These are phyloP conservation scores for Schlechtendalia chinensis DNA, from an alignment of 1,140 invertebrate species.

Conservation along the genomic window DNA sequence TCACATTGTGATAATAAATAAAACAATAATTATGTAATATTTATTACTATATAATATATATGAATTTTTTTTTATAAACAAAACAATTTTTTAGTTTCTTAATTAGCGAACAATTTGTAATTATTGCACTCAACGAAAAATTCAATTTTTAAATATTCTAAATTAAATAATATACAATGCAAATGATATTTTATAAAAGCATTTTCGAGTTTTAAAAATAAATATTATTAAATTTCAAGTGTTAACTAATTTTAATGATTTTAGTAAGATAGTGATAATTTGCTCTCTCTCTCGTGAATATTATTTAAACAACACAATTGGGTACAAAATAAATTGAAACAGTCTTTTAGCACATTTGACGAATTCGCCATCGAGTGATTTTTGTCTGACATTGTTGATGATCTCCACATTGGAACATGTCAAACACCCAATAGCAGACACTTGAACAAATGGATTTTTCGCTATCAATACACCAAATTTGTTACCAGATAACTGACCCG, in stretches of 20 bases:
- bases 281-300: not conserved
- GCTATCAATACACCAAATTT: slow-evolving; percentile 33
- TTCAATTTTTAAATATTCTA: not conserved
- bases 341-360: slow-evolving; percentile 44
- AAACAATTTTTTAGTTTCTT: slow-evolving; percentile 24
- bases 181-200: slow-evolving; percentile 4
- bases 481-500: slow-evolving; percentile 10
- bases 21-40: not conserved
- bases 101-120: not conserved
- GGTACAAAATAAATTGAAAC: slow-evolving; percentile 47
- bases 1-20: slow-evolving; percentile 60
- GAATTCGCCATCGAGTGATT: slow-evolving; percentile 37
- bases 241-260: slow-evolving; percentile 10
- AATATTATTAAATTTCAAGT: not conserved
- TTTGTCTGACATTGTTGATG: slow-evolving; percentile 29
- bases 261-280: slow-evolving; percentile 11
- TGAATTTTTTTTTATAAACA: not conserved
- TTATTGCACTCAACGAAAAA: slow-evolving; percentile 16
- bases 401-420: slow-evolving; percentile 15
- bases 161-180: slow-evolving; percentile 22
- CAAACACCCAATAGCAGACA: slow-evolving; percentile 20
- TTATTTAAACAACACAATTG: slow-evolving; percentile 44
- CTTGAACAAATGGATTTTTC: slow-evolving; percentile 12
- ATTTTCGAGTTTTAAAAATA: slow-evolving; percentile 18
- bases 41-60: not conserved